A percentile compares a stretch with the other conserved stretches of the same genome.
Evolutionary conservation across 2,888 invertebrate genomes (phyloP).

Genomic region (Ommatoiulus sabulosus): DNA sequence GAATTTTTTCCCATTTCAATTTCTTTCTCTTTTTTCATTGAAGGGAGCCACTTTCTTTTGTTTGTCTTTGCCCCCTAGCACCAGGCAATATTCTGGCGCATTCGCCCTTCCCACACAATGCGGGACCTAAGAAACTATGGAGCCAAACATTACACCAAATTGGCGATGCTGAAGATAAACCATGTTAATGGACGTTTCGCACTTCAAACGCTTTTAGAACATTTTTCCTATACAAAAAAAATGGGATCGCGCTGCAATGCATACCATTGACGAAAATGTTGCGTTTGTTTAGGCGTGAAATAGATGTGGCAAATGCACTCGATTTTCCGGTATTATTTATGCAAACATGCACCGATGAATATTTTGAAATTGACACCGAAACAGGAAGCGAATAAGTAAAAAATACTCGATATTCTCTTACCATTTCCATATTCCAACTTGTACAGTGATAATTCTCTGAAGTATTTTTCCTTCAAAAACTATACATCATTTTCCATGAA

Average conservation of each 20-base stretch:
- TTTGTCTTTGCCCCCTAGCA: conserved; percentile 25
- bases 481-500: no score
- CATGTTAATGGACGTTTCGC: neutral
- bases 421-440: no score
- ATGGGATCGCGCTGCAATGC: neutral
- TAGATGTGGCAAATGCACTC: neutral
- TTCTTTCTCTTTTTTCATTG: neutral
- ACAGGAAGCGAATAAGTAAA: neutral
- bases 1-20: conserved; percentile 18
- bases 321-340: neutral
- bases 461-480: no score
- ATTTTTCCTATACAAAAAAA: neutral
- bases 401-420: no score
- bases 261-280: neutral
- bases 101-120: neutral
- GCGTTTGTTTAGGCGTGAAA: neutral
- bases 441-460: no score
- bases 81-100: neutral
- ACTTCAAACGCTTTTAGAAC: neutral
- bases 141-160: neutral
- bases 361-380: neutral
- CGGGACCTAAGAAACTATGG: neutral
- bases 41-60: conserved; percentile 11
- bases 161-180: neutral
- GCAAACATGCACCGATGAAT: neutral